Percentiles rank a stretch among this genome's conserved stretches.
Evolutionary conservation across 2,797 vertebrate genomes (phyloP).

Genomic region (Lepilemur septentrionalis): DNA sequence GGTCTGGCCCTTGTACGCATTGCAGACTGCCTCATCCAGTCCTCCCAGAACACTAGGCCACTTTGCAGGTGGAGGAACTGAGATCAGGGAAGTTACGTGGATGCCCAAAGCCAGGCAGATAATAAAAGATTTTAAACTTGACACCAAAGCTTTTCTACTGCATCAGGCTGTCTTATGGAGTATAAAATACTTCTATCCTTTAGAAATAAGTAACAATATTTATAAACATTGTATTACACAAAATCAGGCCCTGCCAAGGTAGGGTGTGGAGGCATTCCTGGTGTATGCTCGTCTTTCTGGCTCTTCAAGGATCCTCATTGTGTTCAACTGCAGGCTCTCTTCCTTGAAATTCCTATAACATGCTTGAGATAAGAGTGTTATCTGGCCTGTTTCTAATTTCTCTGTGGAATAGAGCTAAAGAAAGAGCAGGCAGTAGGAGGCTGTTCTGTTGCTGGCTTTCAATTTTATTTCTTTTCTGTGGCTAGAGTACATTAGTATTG

Average conservation of each 20-base stretch:
- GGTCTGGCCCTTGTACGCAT: rapidly evolving
- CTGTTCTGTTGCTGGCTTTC: not conserved
- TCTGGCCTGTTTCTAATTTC: not conserved
- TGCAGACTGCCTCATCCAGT: not conserved
- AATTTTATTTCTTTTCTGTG: not conserved
- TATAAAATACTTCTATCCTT: not conserved
- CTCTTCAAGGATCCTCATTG: not conserved
- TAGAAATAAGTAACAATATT: not conserved
- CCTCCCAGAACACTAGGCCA: not conserved
- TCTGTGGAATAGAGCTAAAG: not conserved
- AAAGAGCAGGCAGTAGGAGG: not conserved
- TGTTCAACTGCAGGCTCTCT: not conserved
- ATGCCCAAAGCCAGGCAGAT: not conserved
- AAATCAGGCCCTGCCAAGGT: not conserved
- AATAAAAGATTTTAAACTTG: not conserved
- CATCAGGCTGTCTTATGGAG: not conserved
- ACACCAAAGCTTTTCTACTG: not conserved
- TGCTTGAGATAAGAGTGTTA: not conserved
- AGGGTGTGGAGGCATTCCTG: not conserved
- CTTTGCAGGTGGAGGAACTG: not conserved
- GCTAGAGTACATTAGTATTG: not conserved
- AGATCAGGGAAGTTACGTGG: not conserved
- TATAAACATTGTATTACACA: not conserved
- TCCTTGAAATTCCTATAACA: not conserved
- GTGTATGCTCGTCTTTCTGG: not conserved